Base-by-base conservation (phyloP, 2,113 vertebrate genomes). In the Alces alces region DNA sequence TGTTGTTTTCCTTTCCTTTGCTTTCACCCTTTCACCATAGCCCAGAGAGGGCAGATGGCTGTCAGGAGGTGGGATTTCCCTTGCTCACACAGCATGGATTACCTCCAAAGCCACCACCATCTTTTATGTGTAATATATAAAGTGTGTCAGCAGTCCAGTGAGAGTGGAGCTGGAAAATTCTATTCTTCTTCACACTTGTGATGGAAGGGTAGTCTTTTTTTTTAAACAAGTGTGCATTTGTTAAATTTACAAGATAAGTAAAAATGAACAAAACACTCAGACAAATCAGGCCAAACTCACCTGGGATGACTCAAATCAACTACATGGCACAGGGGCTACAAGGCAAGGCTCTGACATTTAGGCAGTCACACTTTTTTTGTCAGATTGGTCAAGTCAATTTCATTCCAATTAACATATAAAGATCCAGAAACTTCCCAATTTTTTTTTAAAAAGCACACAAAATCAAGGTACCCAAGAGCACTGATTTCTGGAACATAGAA, bases 311-410 rank as follows among this genome's bases (percentile, higher is more conserved):
- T 60, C 58, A 86, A 5, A 36, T 73, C 43, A n/a, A 33, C 19
- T 15, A 11, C 21, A 7, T 25, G 21, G 19, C 10, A 3, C 10
- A 1, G 8, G 17, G 33, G 33, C 7, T 33, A 47, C 6, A 9
- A 33, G 27, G 8, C 36, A 19, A 9, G 27, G 6, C 50, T 57
- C 15, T 52, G 6, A 92, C 13, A 33, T 1, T 36, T 21, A 19
- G 23, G 17, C 36, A 25, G 43, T 28, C 70, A 58, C 8, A 25
- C 19, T 14, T 80, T 25, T 25, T 73, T 13, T 52, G 52, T 45
- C 16, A 54, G 43, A 55, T 33, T 83, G 84, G 23, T 33, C 14
- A 39, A 21, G 52, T 17, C 47, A 0, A 11, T 45, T 47, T 1
- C 25, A 39, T 76, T 93, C 36, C 45, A n/a, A 1, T 16, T 47